phyloP scores from a whole-genome alignment of 2,113 vertebrate genomes.

The Columba livia region DNA sequence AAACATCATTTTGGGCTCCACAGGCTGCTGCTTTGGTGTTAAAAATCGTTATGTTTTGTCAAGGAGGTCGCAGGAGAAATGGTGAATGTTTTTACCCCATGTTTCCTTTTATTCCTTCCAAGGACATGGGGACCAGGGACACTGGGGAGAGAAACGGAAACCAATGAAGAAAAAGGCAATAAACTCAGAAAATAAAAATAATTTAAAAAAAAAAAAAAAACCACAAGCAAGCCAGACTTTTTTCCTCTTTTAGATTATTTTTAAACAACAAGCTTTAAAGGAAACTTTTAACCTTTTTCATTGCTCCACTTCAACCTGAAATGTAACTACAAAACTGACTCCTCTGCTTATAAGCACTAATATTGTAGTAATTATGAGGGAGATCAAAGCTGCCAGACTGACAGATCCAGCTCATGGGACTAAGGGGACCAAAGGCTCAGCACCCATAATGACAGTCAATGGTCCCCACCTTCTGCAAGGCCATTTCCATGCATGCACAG shows the following conservation, averaged over 20 bases:
- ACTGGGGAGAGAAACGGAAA: neutral
- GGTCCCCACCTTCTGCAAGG: neutral
- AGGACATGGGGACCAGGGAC: too few relatives aligned
- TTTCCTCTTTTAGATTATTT: neutral
- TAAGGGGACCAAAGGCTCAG: neutral
- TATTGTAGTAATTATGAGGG: neutral
- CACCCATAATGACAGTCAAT: accelerated
- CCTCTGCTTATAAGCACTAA: neutral
- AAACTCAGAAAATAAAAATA: neutral
- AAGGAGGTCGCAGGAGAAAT: neutral
- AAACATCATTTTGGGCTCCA: neutral
- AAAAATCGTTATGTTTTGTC: neutral
- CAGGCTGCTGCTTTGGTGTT: neutral
- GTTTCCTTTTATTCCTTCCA: neutral
- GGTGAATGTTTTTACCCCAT: accelerated
- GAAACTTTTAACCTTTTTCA: neutral
- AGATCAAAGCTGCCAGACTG: neutral
- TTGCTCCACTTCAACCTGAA: neutral
- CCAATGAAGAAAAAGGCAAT: neutral
- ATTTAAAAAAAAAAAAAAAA: neutral
- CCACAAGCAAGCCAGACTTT: neutral
- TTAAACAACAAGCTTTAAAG: neutral
- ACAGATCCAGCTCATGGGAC: neutral
- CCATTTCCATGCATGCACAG: neutral
- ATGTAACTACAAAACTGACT: neutral